Evolutionary conservation across 2,888 invertebrate species (phyloP), one percentile per base, ranked within the genome.

Genomic region (Ormyrus pomaceus): DNA sequence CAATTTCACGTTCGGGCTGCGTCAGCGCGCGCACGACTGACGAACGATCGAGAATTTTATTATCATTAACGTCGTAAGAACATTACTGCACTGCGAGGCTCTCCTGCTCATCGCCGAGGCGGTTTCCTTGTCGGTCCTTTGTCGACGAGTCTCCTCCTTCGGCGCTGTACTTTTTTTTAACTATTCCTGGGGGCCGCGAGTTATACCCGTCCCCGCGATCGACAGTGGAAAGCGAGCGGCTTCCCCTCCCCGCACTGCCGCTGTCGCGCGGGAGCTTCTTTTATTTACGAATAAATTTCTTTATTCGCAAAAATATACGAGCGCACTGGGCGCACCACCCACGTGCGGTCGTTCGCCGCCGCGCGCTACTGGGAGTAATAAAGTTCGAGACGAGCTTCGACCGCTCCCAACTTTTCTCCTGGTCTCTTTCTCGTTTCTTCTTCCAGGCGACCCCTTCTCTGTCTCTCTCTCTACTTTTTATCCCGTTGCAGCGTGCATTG

Each of bases 241-340:
- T 48, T 48, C 58, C 13, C 19, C 19, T 10, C 11, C 58, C 45
- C 45, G 62, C n/a, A n/a, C 34, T 46, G 56, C 48, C 45, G 53
- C 19, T 11, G 58, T 45, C 34, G 7, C 64, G 11, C 48, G 65
- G 13, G 19, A 55, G 19, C n/a, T 71, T 76, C 73, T 74, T 77
- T 83, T 84, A 83, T 83, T 84, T 82, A 84, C 80, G 77, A 82
- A 83, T 81, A 76, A 79, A 71, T 76, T 81, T 79, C 69, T 79
- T 76, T 76, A 76, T 69, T 72, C 71, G 62, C 53, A 59, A 70
- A 78, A 58, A 79, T 76, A 76, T 53, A 56, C 68, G 72, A 79
- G 72, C 58, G 56, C 55, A n/a, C 51, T 9, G 65, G 34, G 70
- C 34, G 68, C 55, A 55, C 58, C 56, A 13, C 13, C 58, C 65